These are phyloP conservation scores for Pogoniulus pusillus DNA, from an alignment of 2,797 vertebrate genomes.

Conservation along the genomic window DNA sequence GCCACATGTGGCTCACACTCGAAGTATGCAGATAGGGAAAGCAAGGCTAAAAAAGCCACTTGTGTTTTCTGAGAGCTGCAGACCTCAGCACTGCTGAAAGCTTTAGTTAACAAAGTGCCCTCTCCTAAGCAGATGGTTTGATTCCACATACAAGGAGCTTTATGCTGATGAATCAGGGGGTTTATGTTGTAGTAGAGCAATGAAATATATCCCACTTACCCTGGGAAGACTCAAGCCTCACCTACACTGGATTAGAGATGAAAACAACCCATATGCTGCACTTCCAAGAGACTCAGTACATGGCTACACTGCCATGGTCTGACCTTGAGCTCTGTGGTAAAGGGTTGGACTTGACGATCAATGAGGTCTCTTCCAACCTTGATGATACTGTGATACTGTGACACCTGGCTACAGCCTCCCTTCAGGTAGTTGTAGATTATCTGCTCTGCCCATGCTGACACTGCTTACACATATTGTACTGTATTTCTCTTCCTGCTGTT, in stretches of 20 bases:
- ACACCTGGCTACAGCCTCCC: too few relatives aligned
- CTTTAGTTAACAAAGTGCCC: neutral
- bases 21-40: neutral
- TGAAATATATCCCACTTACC: neutral
- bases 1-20: neutral
- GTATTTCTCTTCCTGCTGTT: neutral
- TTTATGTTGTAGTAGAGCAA: neutral
- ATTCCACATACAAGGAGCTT: neutral
- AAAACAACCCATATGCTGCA: neutral
- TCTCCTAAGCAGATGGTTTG: neutral
- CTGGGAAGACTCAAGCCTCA: neutral
- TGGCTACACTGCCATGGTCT: too few relatives aligned
- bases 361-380: too few relatives aligned
- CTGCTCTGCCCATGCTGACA: accelerated
- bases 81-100: neutral
- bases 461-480: neutral
- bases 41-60: neutral
- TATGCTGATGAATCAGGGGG: neutral
- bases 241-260: neutral
- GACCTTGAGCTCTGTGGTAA: too few relatives aligned
- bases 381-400: too few relatives aligned
- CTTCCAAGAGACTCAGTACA: neutral
- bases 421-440: too few relatives aligned
- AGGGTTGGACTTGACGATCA: too few relatives aligned
- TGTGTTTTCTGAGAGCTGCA: neutral